Base-by-base conservation (phyloP, 2,797 vertebrate species). In the Brachyalestes nurse region DNA sequence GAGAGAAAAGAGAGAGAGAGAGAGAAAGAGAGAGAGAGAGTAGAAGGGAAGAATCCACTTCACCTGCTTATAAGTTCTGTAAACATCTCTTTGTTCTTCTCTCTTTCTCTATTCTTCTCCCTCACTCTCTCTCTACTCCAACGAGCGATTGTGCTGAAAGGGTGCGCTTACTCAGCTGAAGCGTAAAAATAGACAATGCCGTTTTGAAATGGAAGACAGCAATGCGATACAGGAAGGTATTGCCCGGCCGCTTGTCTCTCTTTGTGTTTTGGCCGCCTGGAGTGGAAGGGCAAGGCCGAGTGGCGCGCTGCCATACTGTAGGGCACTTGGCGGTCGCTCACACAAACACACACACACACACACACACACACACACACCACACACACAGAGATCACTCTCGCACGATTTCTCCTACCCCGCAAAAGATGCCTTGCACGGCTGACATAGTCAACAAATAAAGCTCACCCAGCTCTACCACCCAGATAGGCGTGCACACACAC, bases 261-360 rank as follows among this genome's bases (percentile, higher is more conserved):
- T 93, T 93, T 93, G 91, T 94, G 88, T 89, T 89, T 81, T 88
- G 82, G 86, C 91, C 90, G 86, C 87, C 91, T 80, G 81, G 81
- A 55, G 89, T 91, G 28, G 82, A 89, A 85, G 88, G 90, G 90
- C 14, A 91, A 83, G 86, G 88, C 88, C 88, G 82, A 42, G 85
- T 93, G 91, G 92, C 92, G 89, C 75, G 73, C n/a, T 84, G 89
- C 89, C 91, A 93, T 88, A 82, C 77, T 87, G 89, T 86, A 85
- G 84, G 89, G 90, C 89, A 88, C 87, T 87, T 86, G 88, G 90
- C 90, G 80, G 85, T 78, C 74, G 85, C 86, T 93, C 38, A 40
- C 23, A 28, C 34, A 17, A 58, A 62, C 14, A 64, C 58, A 73
- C 17, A 60, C n/a, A 61, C 14, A 42, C 28, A 70, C n/a, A 25